Conservation (phyloP, 2,113 vertebrate species). For the Vireo altiloquus region DNA sequence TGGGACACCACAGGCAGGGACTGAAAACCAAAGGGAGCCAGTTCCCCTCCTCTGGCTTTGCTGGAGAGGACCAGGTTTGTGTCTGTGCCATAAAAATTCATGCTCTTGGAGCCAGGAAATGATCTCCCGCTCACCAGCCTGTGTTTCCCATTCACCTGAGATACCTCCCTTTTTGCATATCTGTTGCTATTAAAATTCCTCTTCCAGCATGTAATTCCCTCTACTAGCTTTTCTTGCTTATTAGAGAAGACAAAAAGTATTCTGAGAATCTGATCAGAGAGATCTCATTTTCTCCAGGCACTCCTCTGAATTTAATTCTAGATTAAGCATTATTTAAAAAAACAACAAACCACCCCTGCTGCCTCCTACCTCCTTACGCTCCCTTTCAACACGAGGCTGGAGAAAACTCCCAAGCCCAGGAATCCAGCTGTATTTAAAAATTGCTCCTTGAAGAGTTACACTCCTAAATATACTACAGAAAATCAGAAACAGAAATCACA, state of each 20-base stretch:
- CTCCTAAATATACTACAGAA: fast-evolving
- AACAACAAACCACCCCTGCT: not conserved
- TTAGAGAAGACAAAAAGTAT: slow-evolving; percentile 48
- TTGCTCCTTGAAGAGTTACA: not conserved
- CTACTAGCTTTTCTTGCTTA: not conserved
- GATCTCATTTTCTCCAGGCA: slow-evolving; percentile 33
- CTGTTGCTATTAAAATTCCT: not conserved
- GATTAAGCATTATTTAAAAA: slow-evolving; percentile 28
- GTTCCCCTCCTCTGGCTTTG: not conserved
- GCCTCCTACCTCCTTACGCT: not conserved
- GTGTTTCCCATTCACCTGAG: not conserved
- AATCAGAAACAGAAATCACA: not conserved
- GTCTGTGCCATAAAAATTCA: not conserved
- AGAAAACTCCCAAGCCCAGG: not conserved
- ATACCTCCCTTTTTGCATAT: not conserved
- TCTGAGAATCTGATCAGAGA: slow-evolving; percentile 47
- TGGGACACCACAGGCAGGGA: not conserved
- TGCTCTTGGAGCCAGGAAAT: not conserved
- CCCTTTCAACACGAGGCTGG: not conserved
- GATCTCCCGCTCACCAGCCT: not conserved
- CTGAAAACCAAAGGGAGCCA: not conserved
- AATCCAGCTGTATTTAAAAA: not conserved
- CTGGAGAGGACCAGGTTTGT: not conserved
- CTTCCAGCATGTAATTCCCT: not conserved
- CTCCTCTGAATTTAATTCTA: slow-evolving; percentile 52